Evolutionary conservation across 2,797 vertebrate genomes (phyloP), one percentile per base, ranked within the genome.

Genomic region (Aphelocoma californica): DNA sequence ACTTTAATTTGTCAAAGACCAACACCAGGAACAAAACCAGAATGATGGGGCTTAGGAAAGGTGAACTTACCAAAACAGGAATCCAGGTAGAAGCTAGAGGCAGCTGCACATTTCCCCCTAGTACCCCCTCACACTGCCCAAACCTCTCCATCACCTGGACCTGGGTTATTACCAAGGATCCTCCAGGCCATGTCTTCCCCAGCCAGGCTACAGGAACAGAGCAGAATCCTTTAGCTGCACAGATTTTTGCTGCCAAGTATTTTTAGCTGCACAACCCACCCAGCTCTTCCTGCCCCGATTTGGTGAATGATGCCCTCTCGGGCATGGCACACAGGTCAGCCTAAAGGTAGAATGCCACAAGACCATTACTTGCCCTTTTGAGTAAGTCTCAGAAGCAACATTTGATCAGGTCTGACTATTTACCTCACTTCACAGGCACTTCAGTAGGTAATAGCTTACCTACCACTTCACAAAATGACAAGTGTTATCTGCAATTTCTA

Each of bases 321-420:
- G 44, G n/a, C 40, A 44, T 1, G 7, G 64, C 4, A 5, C 31
- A 51, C 4, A 1, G 1, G 0, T 25, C 65, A 69, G 20, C 69
- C 44, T 36, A 21, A 56, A 67, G 14, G 12, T 0, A 61, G 36
- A 79, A 86, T 78, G 38, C 24, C 61, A 53, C 1, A 0, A 57
- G 40, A 47, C 24, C 21, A 2, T 81, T 51, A 21, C 0, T 45
- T 62, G 29, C 29, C 45, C 26, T 21, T 21, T 18, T 45, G 8
- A 70, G 23, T 58, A 72, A 82, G 34, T 36, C 79, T 89, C 57
- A 48, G 29, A 64, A 91, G 40, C 7, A 5, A 28, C 32, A 66
- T 82, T 73, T 73, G 53, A 38, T 84, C 66, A 47, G 47, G 20
- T 72, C 23, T 73, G n/a, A 48, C 32, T 48, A 70, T 90, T 86